Base-by-base conservation (phyloP, 2,888 invertebrate genomes). In the Campoplex capitator region DNA sequence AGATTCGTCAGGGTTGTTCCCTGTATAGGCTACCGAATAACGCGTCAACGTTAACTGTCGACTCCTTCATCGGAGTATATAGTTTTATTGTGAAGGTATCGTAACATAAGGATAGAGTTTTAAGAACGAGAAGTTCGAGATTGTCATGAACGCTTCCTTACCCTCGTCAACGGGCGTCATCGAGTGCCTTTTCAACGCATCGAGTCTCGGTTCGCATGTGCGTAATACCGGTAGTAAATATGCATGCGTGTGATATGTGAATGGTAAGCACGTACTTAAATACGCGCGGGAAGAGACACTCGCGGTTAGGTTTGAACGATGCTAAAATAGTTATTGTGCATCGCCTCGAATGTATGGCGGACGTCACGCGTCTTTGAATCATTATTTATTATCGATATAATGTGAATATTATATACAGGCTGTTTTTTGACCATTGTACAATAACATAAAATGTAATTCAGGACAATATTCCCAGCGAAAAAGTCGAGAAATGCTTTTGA, bases 301-400 rank as follows among this genome's bases (percentile, higher is more conserved):
- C 38, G 38, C 38, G 38, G 62, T 83, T 58, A 86, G 79, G 79
- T 83, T 83, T 86, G 56, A 75, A 79, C 82, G 81, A 71, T 70
- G 82, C 48, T 84, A 75, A 82, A 84, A 87, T 83, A 75, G 75
- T 87, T 87, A 79, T 84, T 87, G 84, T 84, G 85, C 88, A 80
- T 78, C 3, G 74, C 74, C 62, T 28, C 18, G 68, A 68, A 71
- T 67, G 54, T 56, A 79, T 70, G 83, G 74, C 77, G 83, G 79
- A 86, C 85, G 86, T 88, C 86, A 88, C 83, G 73, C 81, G 80
- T 79, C 13, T 71, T 38, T 6, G 2, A 23, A 42, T 32, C 3
- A 62, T 48, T 65, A 6, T 45, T 65, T 65, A 32, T 76, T 65
- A n/a, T 67, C n/a, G 8, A 16, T n/a, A 67, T 67, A n/a, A 67